Evolutionary conservation across 1,140 invertebrate genomes (phyloP).

Genomic region (Neodiprion fabricii): DNA sequence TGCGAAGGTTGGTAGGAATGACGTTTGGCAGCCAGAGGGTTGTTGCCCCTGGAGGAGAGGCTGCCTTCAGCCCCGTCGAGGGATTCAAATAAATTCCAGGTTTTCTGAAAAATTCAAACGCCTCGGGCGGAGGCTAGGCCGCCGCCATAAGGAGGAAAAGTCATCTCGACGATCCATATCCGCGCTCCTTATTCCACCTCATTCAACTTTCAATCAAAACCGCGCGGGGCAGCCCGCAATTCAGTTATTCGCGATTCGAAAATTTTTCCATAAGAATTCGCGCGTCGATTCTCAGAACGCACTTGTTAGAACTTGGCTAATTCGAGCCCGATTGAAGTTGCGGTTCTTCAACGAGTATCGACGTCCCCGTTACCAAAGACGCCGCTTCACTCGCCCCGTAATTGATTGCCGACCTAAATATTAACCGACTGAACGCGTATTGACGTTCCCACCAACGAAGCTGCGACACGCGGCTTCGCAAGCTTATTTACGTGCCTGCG

Average conservation of each 20-base stretch:
- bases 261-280: neutral
- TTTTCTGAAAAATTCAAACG: conserved; percentile 2
- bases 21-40: neutral
- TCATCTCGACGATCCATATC: neutral
- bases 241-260: neutral
- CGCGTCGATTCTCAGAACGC: neutral
- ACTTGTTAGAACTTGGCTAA: neutral
- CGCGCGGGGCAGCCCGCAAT: neutral
- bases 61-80: neutral
- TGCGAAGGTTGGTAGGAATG: neutral
- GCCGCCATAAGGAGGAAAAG: neutral
- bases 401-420: neutral
- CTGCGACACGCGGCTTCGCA: neutral
- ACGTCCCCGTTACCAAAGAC: neutral
- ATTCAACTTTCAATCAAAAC: neutral
- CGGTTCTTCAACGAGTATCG: conserved; percentile 1
- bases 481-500: neutral
- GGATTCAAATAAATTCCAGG: conserved; percentile 7
- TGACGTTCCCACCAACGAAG: neutral
- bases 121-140: neutral
- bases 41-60: neutral
- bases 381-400: neutral
- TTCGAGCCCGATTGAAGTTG: neutral
- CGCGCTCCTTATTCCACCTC: neutral
- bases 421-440: neutral